These are phyloP conservation scores for Rhagophthalmus giganteus DNA, from an alignment of 2,888 invertebrate species.

Conservation along the genomic window DNA sequence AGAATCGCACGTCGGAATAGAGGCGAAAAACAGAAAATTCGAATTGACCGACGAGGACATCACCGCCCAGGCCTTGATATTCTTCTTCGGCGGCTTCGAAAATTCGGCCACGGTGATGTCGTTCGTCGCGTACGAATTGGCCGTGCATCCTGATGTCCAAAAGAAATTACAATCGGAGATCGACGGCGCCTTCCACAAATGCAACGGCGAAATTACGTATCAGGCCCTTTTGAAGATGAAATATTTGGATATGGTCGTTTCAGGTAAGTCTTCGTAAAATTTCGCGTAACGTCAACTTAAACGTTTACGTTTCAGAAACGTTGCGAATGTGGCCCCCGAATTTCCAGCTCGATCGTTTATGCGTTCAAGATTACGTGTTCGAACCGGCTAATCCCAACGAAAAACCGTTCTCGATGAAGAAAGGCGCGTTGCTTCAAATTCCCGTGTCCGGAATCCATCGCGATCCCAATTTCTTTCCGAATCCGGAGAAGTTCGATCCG, in stretches of 20 bases:
- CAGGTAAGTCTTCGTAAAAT: conserved; percentile 5
- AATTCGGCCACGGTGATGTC: conserved; percentile 56
- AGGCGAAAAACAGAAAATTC: neutral
- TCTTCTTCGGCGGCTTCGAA: conserved; percentile 61
- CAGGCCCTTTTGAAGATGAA: conserved; percentile 40
- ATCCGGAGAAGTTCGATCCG: conserved; percentile 59
- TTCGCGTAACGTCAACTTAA: neutral
- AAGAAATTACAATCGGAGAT: conserved; percentile 61
- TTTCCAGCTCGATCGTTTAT: conserved; percentile 54
- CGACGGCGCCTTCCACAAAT: conserved; percentile 41
- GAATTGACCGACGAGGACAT: conserved; percentile 54
- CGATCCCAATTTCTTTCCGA: conserved; percentile 60
- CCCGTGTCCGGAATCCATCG: conserved; percentile 59
- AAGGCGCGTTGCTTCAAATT: conserved; percentile 56
- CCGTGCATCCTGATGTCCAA: conserved; percentile 63
- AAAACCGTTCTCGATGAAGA: conserved; percentile 46
- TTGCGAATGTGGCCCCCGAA: conserved; percentile 58
- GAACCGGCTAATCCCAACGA: conserved; percentile 48
- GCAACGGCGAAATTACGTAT: conserved; percentile 36
- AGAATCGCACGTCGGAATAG: neutral
- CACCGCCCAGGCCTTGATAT: conserved; percentile 60
- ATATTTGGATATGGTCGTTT: conserved; percentile 42
- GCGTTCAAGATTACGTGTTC: conserved; percentile 56
- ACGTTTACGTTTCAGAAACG: conserved; percentile 42
- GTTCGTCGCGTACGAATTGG: conserved; percentile 62